Base-by-base conservation (phyloP, 2,888 invertebrate genomes). In the Salpingus planirostris region DNA sequence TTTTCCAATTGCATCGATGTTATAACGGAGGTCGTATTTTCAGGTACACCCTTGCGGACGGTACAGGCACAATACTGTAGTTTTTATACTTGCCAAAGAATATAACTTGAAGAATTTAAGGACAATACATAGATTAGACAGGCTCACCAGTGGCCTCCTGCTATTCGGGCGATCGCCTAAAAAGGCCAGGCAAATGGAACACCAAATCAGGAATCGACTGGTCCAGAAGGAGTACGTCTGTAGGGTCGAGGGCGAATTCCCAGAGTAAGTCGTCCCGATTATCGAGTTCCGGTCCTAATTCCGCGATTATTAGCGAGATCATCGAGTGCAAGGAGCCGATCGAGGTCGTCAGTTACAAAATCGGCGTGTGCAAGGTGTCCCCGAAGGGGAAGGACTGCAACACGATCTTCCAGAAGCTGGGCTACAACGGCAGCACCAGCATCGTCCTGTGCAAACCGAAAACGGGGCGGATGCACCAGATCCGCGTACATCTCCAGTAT, bases 391-490 rank as follows among this genome's bases (percentile, higher is more conserved):
- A 96, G 63, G 85, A 87, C 55, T 91, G 93, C 58, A 77, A 79
- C 6, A 97, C 96, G 1, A 78, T 81, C 43, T 98, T 97, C 72
- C 81, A 88, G 62, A 78, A 87, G 55, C 67, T 97, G 30, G 88
- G 88, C 15, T 91, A 74, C 68, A 90, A 95, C 65, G 80, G 82
- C 2, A 82, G 80, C 56, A 86, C 90, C 1, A 96, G 96, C 57
- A 87, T 96, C 14, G 93, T 98, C 5, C 74, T 87, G 18, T 96
- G 95, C 69, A 81, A 83, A 57, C 97, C 97, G 1, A 82, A 86
- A 57, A 97, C 97, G 1, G 98, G 98, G 2, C 73, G 98, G 42
- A 98, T 97, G 83, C 98, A 98, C 65, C 98, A 98, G 69, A 98
- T 98, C 50, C 76, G 98, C 43, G 95, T 98, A 15, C 98, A 99